These are phyloP conservation scores for Phortica okadai DNA, from an alignment of 2,888 invertebrate species.

Conservation along the genomic window DNA sequence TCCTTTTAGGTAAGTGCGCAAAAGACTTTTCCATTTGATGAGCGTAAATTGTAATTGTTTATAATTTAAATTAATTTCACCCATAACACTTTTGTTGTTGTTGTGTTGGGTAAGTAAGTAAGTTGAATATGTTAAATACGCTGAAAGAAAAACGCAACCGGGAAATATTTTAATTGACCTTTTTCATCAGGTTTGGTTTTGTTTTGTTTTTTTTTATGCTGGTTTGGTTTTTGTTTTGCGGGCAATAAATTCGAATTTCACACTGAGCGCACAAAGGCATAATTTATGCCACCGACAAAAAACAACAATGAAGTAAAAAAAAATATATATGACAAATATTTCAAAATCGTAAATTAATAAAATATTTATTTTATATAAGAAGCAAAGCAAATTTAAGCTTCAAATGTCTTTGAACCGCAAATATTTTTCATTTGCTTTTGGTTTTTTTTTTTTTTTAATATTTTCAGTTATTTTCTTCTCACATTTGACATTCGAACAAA, in stretches of 20 bases:
- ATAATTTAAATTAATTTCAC: not conserved
- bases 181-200: not conserved
- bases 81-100: not conserved
- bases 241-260: not conserved
- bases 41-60: not conserved
- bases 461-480: not conserved
- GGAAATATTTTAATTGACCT: not conserved
- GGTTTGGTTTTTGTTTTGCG: not conserved
- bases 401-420: not conserved
- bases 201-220: not conserved
- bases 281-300: not conserved
- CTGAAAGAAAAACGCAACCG: not conserved
- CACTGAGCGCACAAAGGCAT: not conserved
- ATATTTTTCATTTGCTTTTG: too few relatives aligned
- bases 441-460: not conserved
- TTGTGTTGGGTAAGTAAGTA: not conserved
- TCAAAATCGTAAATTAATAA: not conserved
- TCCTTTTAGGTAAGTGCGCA: slow-evolving; percentile 28
- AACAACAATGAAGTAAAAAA: not conserved
- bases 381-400: not conserved
- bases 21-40: slow-evolving; percentile 8
- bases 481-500: slow-evolving; percentile 1
- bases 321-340: slow-evolving; percentile 3
- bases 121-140: too few relatives aligned
- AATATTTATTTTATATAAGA: slow-evolving; percentile 16